phyloP scores from a whole-genome alignment of 1,140 invertebrate genomes.

The Psix sp. region DNA sequence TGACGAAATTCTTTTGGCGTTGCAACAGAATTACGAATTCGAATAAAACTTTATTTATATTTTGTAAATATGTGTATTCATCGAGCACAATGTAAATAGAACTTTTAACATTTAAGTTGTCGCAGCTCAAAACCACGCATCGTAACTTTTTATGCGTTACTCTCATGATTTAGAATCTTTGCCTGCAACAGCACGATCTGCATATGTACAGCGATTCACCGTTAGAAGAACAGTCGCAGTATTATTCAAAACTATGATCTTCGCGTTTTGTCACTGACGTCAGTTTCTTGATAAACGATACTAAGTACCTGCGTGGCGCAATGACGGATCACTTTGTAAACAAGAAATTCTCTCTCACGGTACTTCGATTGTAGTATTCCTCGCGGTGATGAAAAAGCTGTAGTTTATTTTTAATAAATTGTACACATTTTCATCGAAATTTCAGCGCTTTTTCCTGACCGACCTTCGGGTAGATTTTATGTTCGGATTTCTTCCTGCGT shows the following conservation, averaged over 20 bases:
- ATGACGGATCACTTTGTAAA: too few relatives aligned
- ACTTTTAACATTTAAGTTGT: background rate
- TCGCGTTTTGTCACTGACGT: constrained; percentile 1
- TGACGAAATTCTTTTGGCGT: constrained; percentile 62
- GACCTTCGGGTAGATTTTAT: too few relatives aligned
- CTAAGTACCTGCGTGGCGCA: constrained; percentile 1
- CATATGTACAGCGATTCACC: background rate
- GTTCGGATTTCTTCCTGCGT: too few relatives aligned
- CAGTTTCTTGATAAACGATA: constrained; percentile 1
- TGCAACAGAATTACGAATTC: constrained; percentile 47
- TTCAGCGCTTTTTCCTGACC: too few relatives aligned
- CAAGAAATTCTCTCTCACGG: background rate
- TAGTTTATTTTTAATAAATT: too few relatives aligned
- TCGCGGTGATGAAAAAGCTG: too few relatives aligned
- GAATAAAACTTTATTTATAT: constrained; percentile 16
- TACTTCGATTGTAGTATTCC: too few relatives aligned
- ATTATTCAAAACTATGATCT: constrained; percentile 3
- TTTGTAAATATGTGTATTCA: constrained; percentile 3
- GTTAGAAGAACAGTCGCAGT: constrained; percentile 4
- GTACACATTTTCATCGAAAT: too few relatives aligned
- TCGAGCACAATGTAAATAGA: background rate
- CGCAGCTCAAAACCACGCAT: background rate
- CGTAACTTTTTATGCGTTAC: background rate
- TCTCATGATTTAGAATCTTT: background rate
- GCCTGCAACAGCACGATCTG: background rate